Conservation (phyloP, 2,888 invertebrate species). For the Prenolepis imparis region DNA sequence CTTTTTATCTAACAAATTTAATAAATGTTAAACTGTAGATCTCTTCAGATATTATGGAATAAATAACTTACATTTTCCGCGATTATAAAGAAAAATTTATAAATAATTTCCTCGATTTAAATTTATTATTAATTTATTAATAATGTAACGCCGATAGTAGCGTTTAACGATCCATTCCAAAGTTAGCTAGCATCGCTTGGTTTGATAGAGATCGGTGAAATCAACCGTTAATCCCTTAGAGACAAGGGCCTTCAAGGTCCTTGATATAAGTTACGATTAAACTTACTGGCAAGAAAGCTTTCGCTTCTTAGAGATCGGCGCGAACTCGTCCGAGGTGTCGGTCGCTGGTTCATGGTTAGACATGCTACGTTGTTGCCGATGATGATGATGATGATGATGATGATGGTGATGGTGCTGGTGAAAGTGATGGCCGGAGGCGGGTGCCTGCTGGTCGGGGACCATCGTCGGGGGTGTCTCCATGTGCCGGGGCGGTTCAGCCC, state of each 20-base stretch:
- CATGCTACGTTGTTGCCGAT: constrained; percentile 71
- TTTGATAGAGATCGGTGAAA: neutral
- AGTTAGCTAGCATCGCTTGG: neutral
- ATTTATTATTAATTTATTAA: neutral
- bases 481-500: constrained; percentile 77
- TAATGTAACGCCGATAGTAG: neutral
- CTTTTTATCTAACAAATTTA: neutral
- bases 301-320: constrained; percentile 85
- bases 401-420: constrained; percentile 79
- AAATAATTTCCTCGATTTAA: neutral
- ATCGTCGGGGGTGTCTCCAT: constrained; percentile 81
- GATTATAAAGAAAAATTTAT: neutral
- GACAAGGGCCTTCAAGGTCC: neutral
- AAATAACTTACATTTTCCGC: neutral
- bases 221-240: constrained; percentile 8
- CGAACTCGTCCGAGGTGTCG: constrained; percentile 74
- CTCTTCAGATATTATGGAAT: neutral
- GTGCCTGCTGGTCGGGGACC: constrained; percentile 78
- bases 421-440: constrained; percentile 77
- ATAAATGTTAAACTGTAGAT: constrained; percentile 12
- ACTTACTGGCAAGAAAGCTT: constrained; percentile 87
- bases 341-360: constrained; percentile 67
- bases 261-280: neutral
- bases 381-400: constrained; percentile 74
- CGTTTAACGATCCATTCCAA: neutral